These are phyloP conservation scores for Neolamprologus tretocephalus DNA, from an alignment of 2,113 vertebrate genomes.

Conservation along the genomic window DNA sequence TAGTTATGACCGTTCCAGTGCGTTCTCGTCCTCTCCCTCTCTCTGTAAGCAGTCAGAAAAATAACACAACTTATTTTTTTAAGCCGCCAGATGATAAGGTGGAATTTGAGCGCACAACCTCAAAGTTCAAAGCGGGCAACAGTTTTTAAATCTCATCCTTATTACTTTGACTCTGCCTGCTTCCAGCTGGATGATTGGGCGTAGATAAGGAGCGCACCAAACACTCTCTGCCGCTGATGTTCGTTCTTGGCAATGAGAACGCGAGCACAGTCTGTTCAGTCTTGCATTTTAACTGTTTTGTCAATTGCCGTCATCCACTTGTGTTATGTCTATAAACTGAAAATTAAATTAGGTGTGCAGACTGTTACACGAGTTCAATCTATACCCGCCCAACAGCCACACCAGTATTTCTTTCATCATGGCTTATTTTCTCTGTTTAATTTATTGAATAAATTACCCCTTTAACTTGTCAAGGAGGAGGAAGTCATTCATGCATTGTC, in stretches of 20 bases:
- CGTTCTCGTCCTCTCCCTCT: neutral
- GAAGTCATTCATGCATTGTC: slow-evolving; percentile 54
- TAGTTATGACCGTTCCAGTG: slow-evolving; percentile 38
- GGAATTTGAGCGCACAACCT: slow-evolving; percentile 44
- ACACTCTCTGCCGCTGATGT: slow-evolving; percentile 11
- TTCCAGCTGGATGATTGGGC: slow-evolving; percentile 42
- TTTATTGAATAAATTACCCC: slow-evolving; percentile 55
- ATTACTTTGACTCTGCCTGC: slow-evolving; percentile 26
- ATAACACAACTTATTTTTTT: slow-evolving; percentile 37
- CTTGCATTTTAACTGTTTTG: slow-evolving; percentile 52
- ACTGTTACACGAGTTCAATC: slow-evolving; percentile 44
- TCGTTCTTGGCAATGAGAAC: slow-evolving; percentile 10
- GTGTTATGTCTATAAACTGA: slow-evolving; percentile 50
- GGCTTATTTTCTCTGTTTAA: slow-evolving; percentile 51
- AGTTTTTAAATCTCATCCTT: slow-evolving; percentile 42
- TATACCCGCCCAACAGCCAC: slow-evolving; percentile 12
- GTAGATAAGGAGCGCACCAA: neutral
- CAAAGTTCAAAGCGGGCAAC: slow-evolving; percentile 51
- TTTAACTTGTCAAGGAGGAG: slow-evolving; percentile 55
- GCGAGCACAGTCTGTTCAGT: slow-evolving; percentile 25
- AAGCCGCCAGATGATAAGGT: slow-evolving; percentile 46
- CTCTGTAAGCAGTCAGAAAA: slow-evolving; percentile 36
- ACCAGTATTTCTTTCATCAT: slow-evolving; percentile 35
- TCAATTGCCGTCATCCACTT: slow-evolving; percentile 45
- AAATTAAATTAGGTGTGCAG: slow-evolving; percentile 59